Percentiles rank a stretch among this genome's conserved stretches.
Evolutionary conservation across 2,888 invertebrate genomes (phyloP).

Genomic region (Congeria kusceri): DNA sequence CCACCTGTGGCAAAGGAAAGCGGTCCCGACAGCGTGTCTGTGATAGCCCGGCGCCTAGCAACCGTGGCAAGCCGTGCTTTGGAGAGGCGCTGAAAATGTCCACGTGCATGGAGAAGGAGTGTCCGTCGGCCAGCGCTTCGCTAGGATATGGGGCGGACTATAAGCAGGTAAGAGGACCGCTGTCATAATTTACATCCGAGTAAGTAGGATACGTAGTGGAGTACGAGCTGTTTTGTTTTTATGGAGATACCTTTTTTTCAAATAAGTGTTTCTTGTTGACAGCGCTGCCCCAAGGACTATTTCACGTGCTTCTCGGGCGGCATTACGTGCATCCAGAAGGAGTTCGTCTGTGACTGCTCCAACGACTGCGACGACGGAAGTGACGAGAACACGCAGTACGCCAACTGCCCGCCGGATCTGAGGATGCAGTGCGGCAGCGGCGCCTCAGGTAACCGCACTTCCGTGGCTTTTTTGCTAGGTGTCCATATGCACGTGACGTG

Average conservation of each 20-base stretch:
- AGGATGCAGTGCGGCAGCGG: too few relatives aligned
- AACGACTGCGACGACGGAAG: background rate
- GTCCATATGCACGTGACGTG: too few relatives aligned
- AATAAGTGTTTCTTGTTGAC: background rate
- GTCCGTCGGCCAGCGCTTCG: background rate
- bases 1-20: background rate
- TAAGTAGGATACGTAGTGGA: too few relatives aligned
- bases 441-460: too few relatives aligned
- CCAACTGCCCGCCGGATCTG: background rate
- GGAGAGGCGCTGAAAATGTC: background rate
- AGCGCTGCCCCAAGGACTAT: background rate
- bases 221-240: too few relatives aligned
- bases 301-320: background rate
- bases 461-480: too few relatives aligned
- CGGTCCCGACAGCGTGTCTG: background rate
- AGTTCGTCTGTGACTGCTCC: conserved; percentile 1
- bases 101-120: background rate
- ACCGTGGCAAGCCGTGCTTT: background rate
- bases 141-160: background rate
- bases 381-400: background rate
- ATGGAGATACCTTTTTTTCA: too few relatives aligned
- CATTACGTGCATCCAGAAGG: background rate
- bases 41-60: conserved; percentile 3
- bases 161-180: background rate
- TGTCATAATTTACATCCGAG: too few relatives aligned